Percentiles rank a stretch among this genome's conserved stretches.
Evolutionary conservation across 2,113 vertebrate species (phyloP).

Genomic region (Macrotis lagotis): DNA sequence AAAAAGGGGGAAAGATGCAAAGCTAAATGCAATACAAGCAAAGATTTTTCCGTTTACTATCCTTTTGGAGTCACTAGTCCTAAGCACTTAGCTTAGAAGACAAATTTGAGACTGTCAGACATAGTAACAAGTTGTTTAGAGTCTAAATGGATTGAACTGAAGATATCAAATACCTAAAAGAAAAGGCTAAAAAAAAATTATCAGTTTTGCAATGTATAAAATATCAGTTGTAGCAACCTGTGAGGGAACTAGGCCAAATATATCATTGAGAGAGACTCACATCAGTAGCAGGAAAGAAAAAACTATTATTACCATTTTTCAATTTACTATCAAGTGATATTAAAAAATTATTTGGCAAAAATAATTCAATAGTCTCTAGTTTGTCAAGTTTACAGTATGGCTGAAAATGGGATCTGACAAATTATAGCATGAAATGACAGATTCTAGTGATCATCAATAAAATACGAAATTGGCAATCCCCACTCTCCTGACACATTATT

Average conservation of each 20-base stretch:
- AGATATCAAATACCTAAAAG: background rate
- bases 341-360: background rate
- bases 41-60: background rate
- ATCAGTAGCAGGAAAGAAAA: background rate
- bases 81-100: background rate
- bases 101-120: background rate
- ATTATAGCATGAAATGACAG: background rate
- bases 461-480: background rate
- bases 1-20: background rate
- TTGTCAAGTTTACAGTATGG: constrained; percentile 23
- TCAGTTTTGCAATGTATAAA: constrained; percentile 9
- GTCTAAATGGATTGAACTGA: background rate
- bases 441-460: background rate
- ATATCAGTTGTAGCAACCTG: constrained; percentile 25
- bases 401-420: constrained; percentile 13
- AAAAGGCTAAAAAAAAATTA: background rate
- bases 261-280: background rate
- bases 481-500: background rate
- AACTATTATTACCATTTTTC: constrained; percentile 47
- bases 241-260: constrained; percentile 61
- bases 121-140: background rate
- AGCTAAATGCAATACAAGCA: background rate
- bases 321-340: constrained; percentile 6
- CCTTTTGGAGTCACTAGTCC: background rate
- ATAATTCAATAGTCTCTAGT: background rate